phyloP scores from a whole-genome alignment of 2,113 vertebrate genomes.

The Lophochroa leadbeateri region DNA sequence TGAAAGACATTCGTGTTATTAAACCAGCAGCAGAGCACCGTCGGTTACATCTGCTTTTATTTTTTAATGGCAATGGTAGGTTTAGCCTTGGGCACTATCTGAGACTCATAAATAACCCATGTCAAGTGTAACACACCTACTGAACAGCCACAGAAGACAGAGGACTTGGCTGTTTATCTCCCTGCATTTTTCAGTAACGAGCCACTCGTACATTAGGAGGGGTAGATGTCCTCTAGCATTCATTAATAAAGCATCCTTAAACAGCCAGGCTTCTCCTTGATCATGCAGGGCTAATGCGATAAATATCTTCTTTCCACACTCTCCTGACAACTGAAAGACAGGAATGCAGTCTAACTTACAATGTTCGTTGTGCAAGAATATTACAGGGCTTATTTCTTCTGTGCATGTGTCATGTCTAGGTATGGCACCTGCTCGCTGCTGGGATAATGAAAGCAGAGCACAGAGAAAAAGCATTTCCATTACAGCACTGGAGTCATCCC shows the following conservation, averaged over 20 bases:
- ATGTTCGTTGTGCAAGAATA: not conserved
- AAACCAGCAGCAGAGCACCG: not conserved
- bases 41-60: slow-evolving; percentile 54
- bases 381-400: not conserved
- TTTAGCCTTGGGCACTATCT: slow-evolving; percentile 58
- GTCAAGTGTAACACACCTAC: slow-evolving; percentile 64
- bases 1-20: not conserved
- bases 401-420: rapidly evolving
- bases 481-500: not conserved
- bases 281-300: slow-evolving; percentile 44
- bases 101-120: slow-evolving; percentile 60
- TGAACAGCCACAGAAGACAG: slow-evolving; percentile 38
- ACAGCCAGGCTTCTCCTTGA: slow-evolving; percentile 52
- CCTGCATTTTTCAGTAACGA: slow-evolving; percentile 58
- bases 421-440: rapidly evolving
- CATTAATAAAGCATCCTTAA: slow-evolving; percentile 68
- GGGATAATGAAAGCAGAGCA: rapidly evolving
- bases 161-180: slow-evolving; percentile 57
- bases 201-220: slow-evolving; percentile 21
- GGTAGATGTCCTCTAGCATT: slow-evolving; percentile 63
- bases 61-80: slow-evolving; percentile 61
- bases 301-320: slow-evolving; percentile 61
- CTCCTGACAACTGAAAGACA: slow-evolving; percentile 55
- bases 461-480: not conserved
- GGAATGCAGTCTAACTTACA: slow-evolving; percentile 48